phyloP scores from a whole-genome alignment of 2,888 invertebrate species.

The Ophioninae sp. region DNA sequence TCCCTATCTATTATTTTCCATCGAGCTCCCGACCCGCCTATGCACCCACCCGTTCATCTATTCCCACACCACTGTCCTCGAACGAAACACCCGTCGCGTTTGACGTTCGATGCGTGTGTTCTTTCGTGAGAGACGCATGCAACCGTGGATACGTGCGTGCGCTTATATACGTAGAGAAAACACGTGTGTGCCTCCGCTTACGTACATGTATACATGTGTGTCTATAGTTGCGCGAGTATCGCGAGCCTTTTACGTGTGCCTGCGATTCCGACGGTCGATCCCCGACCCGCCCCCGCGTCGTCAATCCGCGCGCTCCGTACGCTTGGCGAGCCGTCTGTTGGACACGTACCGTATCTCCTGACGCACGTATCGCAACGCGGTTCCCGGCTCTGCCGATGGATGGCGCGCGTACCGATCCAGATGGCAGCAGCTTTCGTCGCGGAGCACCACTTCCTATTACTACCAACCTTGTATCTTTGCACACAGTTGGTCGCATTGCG shows the following conservation, averaged over 20 bases:
- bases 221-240: neutral
- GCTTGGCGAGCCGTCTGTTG: conserved; percentile 44
- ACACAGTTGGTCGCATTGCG: no score
- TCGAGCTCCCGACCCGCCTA: conserved; percentile 6
- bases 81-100: neutral
- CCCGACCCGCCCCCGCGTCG: conserved; percentile 15
- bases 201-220: neutral
- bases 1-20: conserved; percentile 1
- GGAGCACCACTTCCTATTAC: no score
- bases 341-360: conserved; percentile 53
- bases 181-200: neutral
- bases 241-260: conserved; percentile 20
- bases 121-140: neutral
- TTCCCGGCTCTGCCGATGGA: conserved; percentile 58
- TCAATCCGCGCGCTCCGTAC: conserved; percentile 22
- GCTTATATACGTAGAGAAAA: conserved; percentile 42
- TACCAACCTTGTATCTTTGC: no score
- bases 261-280: conserved; percentile 53
- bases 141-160: conserved; percentile 46
- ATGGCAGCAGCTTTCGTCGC: neutral
- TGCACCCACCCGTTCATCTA: neutral
- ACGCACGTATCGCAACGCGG: conserved; percentile 46
- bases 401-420: conserved; percentile 30
- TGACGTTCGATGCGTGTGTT: neutral
- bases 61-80: neutral